These are phyloP conservation scores for Aromia moschata DNA, from an alignment of 2,888 invertebrate genomes.

Conservation along the genomic window DNA sequence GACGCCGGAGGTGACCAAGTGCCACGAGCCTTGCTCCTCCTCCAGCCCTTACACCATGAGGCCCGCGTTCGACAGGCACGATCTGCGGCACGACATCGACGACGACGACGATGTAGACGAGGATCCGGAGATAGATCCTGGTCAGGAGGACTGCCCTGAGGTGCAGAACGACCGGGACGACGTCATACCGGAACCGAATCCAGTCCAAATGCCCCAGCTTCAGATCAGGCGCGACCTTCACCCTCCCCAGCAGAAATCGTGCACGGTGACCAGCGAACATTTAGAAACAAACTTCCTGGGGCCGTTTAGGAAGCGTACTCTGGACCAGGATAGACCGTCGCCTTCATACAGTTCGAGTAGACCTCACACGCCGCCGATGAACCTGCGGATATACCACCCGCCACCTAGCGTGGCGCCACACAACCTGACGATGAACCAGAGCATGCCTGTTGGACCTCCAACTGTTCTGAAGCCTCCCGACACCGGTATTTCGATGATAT, in stretches of 20 bases:
- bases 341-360: conserved; percentile 53
- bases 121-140: conserved; percentile 61
- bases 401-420: conserved; percentile 40
- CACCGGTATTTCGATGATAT: conserved; percentile 33
- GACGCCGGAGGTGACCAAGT: conserved; percentile 73
- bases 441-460: conserved; percentile 48
- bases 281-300: conserved; percentile 65
- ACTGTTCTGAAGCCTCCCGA: conserved; percentile 60
- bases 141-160: conserved; percentile 59
- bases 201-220: conserved; percentile 60
- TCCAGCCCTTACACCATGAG: conserved; percentile 76
- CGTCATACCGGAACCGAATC: conserved; percentile 70
- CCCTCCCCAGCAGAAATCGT: conserved; percentile 60
- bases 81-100: conserved; percentile 49
- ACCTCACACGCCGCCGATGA: conserved; percentile 54
- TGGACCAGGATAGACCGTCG: conserved; percentile 65
- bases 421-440: conserved; percentile 45
- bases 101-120: conserved; percentile 56
- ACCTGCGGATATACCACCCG: conserved; percentile 51
- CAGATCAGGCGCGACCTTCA: conserved; percentile 83
- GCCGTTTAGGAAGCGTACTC: conserved; percentile 68
- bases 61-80: conserved; percentile 68
- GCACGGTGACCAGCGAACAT: conserved; percentile 61
- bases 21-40: conserved; percentile 65
- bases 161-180: conserved; percentile 44